Percentiles rank a stretch among this genome's conserved stretches.
Evolutionary conservation across 92 coral and sea anemone species (phyloP).

Genomic region (Isaurus tuberculatus): DNA sequence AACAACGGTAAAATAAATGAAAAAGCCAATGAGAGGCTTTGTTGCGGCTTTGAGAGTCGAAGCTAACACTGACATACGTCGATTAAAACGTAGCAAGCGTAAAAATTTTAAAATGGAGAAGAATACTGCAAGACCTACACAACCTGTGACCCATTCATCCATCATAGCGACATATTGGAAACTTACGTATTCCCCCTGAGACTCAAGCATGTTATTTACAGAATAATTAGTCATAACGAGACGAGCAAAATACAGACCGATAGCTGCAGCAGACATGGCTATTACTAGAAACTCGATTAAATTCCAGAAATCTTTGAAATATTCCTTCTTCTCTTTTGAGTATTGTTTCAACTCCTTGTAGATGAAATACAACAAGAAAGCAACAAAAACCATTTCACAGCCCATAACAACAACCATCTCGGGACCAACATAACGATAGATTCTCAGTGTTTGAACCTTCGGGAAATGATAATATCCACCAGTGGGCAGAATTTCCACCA

Average conservation of each 20-base stretch:
- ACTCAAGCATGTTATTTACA: constrained; percentile 69
- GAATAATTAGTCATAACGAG: constrained; percentile 61
- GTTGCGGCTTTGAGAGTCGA: constrained; percentile 80
- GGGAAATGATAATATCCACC: constrained; percentile 80
- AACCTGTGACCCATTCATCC: constrained; percentile 94
- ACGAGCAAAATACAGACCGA: constrained; percentile 59
- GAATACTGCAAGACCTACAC: constrained; percentile 89
- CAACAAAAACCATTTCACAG: constrained; percentile 79
- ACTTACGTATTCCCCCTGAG: constrained; percentile 46
- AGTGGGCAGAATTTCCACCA: constrained; percentile 75
- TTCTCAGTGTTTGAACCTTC: constrained; percentile 76
- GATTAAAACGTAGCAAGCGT: constrained; percentile 90
- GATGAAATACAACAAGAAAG: constrained; percentile 75
- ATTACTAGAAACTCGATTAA: constrained; percentile 85
- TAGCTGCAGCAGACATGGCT: constrained; percentile 64
- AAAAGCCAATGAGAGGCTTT: constrained; percentile 75
- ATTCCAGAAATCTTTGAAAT: constrained; percentile 86
- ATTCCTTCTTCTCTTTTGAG: constrained; percentile 64
- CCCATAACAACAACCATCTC: constrained; percentile 93
- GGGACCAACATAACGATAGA: constrained; percentile 88
- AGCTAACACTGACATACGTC: constrained; percentile 79
- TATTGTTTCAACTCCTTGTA: constrained; percentile 75
- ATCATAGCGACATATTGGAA: constrained; percentile 89
- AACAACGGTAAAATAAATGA: constrained; percentile 75
- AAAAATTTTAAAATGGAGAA: constrained; percentile 90